These are phyloP conservation scores for Suncus etruscus DNA, from an alignment of 2,113 vertebrate species.

Conservation along the genomic window DNA sequence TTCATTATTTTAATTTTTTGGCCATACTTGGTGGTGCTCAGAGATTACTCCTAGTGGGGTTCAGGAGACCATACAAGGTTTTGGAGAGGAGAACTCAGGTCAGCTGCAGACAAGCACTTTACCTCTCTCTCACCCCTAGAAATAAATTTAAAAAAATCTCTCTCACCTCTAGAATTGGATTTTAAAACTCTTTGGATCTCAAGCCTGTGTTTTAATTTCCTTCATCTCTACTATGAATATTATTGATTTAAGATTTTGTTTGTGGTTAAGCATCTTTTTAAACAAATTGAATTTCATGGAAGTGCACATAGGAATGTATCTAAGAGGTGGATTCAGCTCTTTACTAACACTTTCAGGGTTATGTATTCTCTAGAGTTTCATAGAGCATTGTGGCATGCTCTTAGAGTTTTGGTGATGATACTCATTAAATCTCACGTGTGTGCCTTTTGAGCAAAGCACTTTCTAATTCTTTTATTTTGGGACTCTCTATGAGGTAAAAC, in stretches of 20 bases:
- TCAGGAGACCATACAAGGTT: no score
- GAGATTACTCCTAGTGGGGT: no score
- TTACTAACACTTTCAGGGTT: slow-evolving; percentile 70
- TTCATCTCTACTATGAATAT: slow-evolving; percentile 17
- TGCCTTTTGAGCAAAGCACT: slow-evolving; percentile 82
- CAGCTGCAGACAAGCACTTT: no score
- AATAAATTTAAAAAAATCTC: no score
- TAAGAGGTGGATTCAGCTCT: slow-evolving; percentile 64
- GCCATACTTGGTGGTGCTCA: no score
- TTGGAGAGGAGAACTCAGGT: no score
- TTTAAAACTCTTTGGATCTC: no score
- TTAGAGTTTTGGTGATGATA: slow-evolving; percentile 47
- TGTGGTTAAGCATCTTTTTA: slow-evolving; percentile 53
- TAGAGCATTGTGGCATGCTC: neutral
- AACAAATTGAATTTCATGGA: slow-evolving; percentile 56
- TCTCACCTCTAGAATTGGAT: no score
- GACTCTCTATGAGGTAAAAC: slow-evolving; percentile 69
- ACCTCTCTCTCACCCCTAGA: no score
- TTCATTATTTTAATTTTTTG: no score
- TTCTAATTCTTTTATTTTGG: slow-evolving; percentile 79
- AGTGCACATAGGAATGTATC: neutral
- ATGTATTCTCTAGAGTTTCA: slow-evolving; percentile 55
- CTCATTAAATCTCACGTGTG: slow-evolving; percentile 58
- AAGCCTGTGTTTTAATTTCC: slow-evolving; percentile 30
- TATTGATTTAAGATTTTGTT: slow-evolving; percentile 53